Evolutionary conservation across 2,797 vertebrate species (phyloP).

Genomic region (Mus minutoides): DNA sequence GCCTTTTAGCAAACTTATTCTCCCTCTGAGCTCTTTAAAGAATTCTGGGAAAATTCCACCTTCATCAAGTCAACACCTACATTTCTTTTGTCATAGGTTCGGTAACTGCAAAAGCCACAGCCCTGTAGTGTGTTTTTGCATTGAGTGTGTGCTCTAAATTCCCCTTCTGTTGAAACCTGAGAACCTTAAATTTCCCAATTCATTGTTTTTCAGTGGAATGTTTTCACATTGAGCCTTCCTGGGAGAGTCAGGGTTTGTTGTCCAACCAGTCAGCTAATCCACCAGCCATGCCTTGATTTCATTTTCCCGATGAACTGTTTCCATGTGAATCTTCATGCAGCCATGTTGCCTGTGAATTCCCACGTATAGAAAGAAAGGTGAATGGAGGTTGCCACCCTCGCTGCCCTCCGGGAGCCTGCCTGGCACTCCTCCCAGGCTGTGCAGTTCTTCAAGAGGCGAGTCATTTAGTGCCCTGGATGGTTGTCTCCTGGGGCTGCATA

Average conservation of each 20-base stretch:
- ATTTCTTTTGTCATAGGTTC: background rate
- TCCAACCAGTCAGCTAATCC: background rate
- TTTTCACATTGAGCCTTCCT: background rate
- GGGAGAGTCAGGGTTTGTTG: background rate
- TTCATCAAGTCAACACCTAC: background rate
- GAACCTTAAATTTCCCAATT: background rate
- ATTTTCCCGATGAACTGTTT: constrained; percentile 60
- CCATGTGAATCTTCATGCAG: background rate
- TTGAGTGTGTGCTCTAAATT: background rate
- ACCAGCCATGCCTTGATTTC: background rate
- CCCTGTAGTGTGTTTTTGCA: constrained; percentile 18
- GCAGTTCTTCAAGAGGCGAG: background rate
- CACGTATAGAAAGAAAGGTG: background rate
- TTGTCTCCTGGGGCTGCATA: background rate
- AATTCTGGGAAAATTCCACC: constrained; percentile 40
- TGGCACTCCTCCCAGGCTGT: background rate
- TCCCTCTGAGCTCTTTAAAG: background rate
- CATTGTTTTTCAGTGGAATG: background rate
- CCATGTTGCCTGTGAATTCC: constrained; percentile 4
- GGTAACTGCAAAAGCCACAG: background rate
- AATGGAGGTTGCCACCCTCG: accelerated
- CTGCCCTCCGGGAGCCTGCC: background rate
- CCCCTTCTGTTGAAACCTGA: constrained; percentile 42
- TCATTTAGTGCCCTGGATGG: background rate
- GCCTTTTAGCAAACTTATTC: background rate